Base-by-base conservation (phyloP, 2,113 vertebrate genomes). In the Diphyllodes magnificus region DNA sequence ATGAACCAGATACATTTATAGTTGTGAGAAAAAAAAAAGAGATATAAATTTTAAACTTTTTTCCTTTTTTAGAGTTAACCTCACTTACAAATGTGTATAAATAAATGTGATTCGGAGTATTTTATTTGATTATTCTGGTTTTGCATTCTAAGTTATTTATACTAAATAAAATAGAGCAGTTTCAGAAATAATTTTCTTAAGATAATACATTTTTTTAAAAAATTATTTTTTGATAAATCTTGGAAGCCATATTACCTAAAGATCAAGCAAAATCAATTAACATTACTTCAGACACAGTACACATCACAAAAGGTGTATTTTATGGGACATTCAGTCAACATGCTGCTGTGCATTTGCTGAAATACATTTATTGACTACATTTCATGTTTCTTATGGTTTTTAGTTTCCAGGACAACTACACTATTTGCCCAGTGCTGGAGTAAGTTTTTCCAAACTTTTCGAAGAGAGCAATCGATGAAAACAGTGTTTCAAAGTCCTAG, bases 401-500 rank as follows among this genome's bases (percentile, higher is more conserved):
- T 33, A 61, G 73, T 79, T 80, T 61, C 65, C 63, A 65, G 81
- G 66, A 93, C 51, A 66, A 79, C 97, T 97, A 98, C 18, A 98
- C 88, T 90, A 98, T 98, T 93, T 98, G 94, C 31, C 98, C 98
- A 93, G 98, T 63, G 87, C 97, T 98, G 87, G 98, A 99, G 93
- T 98, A 98, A 25, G 96, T 89, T 94, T 97, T 97, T 90, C 98
- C 98, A 94, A 98, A 98, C 78, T 98, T 98, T 44, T 98, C 98
- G 12, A 98, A 99, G 82, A 98, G 94, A n/a, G 92, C 86, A 92
- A 98, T 97, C 1, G 98, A 95, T 72, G 98, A 96, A 49, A 98
- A 97, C 40, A 97, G 87, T 7, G 97, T 98, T 94, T 98, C 97
- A 92, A 99, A 98, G 69, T 98, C 97, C 99, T 99, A 97, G 86